These are phyloP conservation scores for Lapara coniferarum DNA, from an alignment of 2,888 invertebrate genomes.

Conservation along the genomic window DNA sequence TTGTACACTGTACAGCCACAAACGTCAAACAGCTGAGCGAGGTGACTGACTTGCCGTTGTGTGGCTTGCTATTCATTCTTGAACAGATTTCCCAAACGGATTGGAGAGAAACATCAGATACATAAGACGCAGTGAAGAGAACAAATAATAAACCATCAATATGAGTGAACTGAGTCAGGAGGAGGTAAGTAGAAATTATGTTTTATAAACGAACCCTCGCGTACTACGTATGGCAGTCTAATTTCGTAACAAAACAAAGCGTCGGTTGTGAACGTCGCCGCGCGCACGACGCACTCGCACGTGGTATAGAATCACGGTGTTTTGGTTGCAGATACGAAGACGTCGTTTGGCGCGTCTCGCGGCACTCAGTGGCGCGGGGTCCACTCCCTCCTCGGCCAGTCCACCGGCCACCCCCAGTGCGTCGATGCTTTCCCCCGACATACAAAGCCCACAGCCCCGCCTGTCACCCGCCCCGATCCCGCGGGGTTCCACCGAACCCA, in stretches of 20 bases:
- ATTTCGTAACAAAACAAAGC: conserved; percentile 84
- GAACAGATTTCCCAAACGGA: conserved; percentile 60
- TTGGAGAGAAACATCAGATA: conserved; percentile 60
- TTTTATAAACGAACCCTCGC: conserved; percentile 72
- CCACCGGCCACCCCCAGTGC: conserved; percentile 76
- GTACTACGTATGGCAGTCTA: conserved; percentile 79
- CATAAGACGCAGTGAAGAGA: conserved; percentile 49
- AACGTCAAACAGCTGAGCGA: conserved; percentile 81
- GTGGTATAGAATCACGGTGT: conserved; percentile 57
- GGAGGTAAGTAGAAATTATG: conserved; percentile 87
- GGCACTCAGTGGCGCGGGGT: conserved; percentile 82
- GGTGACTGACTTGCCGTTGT: conserved; percentile 82
- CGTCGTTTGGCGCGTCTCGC: conserved; percentile 89
- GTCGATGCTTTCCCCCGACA: conserved; percentile 62
- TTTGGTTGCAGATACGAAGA: conserved; percentile 87
- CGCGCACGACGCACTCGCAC: conserved; percentile 56
- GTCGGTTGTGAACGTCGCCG: conserved; percentile 63
- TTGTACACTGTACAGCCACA: conserved; percentile 62
- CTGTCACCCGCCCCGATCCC: conserved; percentile 57
- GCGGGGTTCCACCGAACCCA: conserved; percentile 62
- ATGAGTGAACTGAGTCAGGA: conserved; percentile 95
- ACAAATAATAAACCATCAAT: conserved; percentile 52
- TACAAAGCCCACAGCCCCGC: conserved; percentile 49
- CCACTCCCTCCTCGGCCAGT: conserved; percentile 75
- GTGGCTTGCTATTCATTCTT: conserved; percentile 70